Evolutionary conservation across 2,888 invertebrate species (phyloP), one percentile per base, ranked within the genome.

Genomic region (Apocheima hispidaria): DNA sequence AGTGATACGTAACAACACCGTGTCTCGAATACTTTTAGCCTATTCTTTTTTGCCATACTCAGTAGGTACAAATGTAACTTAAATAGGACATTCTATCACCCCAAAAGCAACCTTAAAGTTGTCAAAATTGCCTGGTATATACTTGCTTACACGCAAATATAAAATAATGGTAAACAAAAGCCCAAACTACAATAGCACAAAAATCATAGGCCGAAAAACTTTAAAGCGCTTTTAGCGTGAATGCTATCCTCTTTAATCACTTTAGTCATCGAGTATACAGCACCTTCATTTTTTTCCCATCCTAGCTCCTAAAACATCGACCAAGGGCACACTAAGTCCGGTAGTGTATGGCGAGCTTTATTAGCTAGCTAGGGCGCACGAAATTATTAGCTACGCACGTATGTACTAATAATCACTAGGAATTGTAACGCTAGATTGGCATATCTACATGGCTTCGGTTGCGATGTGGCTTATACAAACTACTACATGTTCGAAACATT

Each of bases 391-490:
- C 73, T 75, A 77, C 71, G 74, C 74, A n/a, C n/a, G n/a, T n/a
- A n/a, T n/a, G n/a, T n/a, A 69, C 21, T 58, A 55, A 40, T 54
- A 26, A 50, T 58, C 64, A 67, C 76, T 78, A 81, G 68, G 69
- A 79, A 74, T 75, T 73, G 72, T 78, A 75, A 73, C 65, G 71
- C 71, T 81, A 79, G 48, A 68, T 64, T 69, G 74, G 73, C 72
- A 28, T 78, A 79, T 78, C 79, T 82, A 81, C 72, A 76, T 57
- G 62, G 60, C 62, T 16, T 16, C 5, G 49, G 61, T 56, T 68
- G 65, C 69, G 70, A 58, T 72, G 68, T 71, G 69, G 62, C 46
- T 48, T 51, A 48, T 43, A 30, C 30, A 6, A 41, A 21, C 14
- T 3, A n/a, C n/a, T n/a, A n/a, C n/a, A n/a, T n/a, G n/a, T n/a